phyloP scores from a whole-genome alignment of 2,888 invertebrate species.

The Penaeus monodon region DNA sequence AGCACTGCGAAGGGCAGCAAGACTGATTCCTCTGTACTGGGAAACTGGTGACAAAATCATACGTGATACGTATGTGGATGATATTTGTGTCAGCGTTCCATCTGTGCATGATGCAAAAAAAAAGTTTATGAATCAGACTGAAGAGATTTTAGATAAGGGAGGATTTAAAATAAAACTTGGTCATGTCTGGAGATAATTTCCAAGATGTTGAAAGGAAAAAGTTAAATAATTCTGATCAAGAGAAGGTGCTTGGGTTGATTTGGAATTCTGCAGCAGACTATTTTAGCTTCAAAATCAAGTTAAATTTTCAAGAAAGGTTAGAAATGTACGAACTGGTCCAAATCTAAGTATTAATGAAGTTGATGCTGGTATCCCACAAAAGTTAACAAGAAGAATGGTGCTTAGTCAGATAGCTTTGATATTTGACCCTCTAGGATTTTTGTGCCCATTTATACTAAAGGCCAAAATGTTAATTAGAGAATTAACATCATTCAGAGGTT shows the following conservation, averaged over 20 bases:
- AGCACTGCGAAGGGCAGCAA: too few relatives aligned
- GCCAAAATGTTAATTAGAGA: conserved; percentile 10
- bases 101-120: too few relatives aligned
- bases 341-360: not conserved
- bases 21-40: too few relatives aligned
- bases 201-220: too few relatives aligned
- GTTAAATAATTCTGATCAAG: not conserved
- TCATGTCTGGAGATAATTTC: too few relatives aligned
- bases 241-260: not conserved
- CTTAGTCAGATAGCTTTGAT: conserved; percentile 10
- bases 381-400: not conserved
- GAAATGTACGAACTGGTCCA: conserved; percentile 5
- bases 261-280: not conserved
- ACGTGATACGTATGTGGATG: too few relatives aligned
- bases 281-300: not conserved
- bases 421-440: not conserved
- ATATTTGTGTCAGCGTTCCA: too few relatives aligned
- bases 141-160: too few relatives aligned
- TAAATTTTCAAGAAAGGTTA: not conserved
- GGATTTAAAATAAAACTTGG: too few relatives aligned
- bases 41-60: too few relatives aligned
- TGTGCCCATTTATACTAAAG: not conserved
- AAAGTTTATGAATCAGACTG: too few relatives aligned
- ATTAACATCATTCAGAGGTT: not conserved
- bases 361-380: not conserved